Conservation (phyloP, 2,113 vertebrate genomes). For the Heterochromis multidens region DNA sequence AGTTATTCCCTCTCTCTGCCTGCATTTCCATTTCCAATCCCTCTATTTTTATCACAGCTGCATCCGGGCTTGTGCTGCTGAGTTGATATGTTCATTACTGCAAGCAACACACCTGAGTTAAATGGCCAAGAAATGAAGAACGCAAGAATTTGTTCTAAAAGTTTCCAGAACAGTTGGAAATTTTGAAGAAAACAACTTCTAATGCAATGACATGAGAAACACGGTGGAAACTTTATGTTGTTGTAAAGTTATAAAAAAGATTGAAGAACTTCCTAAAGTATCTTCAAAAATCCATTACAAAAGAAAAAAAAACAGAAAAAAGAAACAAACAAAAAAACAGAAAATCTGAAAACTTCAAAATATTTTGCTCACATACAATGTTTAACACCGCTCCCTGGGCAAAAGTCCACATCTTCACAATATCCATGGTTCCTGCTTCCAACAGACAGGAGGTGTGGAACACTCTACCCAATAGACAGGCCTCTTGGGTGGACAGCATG, state of each 20-base stretch:
- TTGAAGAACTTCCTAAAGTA: not conserved
- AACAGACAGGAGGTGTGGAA: constrained; percentile 9
- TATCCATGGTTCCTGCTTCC: not conserved
- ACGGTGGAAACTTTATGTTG: not conserved
- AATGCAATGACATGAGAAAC: not conserved
- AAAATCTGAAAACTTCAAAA: not conserved
- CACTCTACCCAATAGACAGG: constrained; percentile 16
- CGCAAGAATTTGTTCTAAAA: not conserved
- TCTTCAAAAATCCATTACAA: not conserved
- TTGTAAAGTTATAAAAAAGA: not conserved
- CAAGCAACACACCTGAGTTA: not conserved
- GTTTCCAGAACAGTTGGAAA: not conserved
- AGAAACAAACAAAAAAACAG: no score
- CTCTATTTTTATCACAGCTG: constrained; percentile 10
- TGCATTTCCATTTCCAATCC: not conserved
- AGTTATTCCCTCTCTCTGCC: not conserved
- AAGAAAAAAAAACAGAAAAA: not conserved
- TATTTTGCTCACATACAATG: not conserved
- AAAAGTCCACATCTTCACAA: not conserved
- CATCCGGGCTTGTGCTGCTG: not conserved
- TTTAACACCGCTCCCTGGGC: not conserved
- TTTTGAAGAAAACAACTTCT: not conserved
- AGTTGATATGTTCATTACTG: not conserved
- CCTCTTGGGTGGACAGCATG: constrained; percentile 37
- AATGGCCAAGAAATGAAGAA: not conserved